Base-by-base conservation (phyloP, 2,113 vertebrate genomes). In the Gorilla gorilla region DNA sequence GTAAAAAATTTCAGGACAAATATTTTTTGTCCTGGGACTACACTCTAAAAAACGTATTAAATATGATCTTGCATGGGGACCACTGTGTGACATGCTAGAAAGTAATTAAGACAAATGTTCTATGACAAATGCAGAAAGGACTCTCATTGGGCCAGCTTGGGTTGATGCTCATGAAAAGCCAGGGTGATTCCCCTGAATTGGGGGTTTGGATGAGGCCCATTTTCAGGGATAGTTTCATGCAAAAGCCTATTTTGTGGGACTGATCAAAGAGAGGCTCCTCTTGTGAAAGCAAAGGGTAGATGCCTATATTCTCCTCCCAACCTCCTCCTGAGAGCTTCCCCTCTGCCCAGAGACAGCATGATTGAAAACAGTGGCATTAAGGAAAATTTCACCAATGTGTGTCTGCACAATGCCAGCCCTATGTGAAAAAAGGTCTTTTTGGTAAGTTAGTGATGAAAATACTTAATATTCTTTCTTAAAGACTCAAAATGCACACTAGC, bases 21-120 rank as follows among this genome's bases (percentile, higher is more conserved):
- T 18, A 30, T 32, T 38, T 89, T 78, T 72, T 82, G 4, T 7
- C 14, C n/a, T 50, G 7, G 50, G 35, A 48, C 8, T 59, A 40
- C 16, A 50, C 70, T 64, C 50, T 82, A 86, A 22, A 48, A 43
- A 48, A 25, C 25, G 3, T 4, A 0, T 52, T 32, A 14, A 35
- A 3, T 3, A 3, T 20, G 73, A 40, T 17, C 40, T 43, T 50
- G 9, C 22, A 2, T 66, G 8, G 61, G 38, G 14, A 32, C 23
- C 20, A 2, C 1, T 0, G 6, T 10, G 16, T 45, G 20, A 48
- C 4, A 7, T 38, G 1, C 27, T 30, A 22, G 16, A 16, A 2
- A n/a, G 27, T 2, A 48, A 30, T 11, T 8, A 8, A 50, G 20
- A 35, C 7, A 40, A 8, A 64, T 35, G 1, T 12, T 57, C 22